Conservation (phyloP, 2,888 invertebrate genomes). For the Monopis laevigella region DNA sequence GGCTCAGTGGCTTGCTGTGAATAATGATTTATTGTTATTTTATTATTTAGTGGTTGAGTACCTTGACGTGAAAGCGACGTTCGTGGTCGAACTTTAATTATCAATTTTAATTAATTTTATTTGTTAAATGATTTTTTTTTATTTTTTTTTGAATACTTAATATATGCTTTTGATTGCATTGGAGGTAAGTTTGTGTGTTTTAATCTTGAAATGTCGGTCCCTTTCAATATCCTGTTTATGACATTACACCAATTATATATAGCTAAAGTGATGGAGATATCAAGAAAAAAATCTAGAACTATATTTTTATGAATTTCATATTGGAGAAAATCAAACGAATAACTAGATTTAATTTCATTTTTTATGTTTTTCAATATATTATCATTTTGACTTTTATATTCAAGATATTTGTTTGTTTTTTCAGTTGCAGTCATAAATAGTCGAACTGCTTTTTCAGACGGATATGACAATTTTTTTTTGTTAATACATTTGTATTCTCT, state of each 20-base stretch:
- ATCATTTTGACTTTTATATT: not conserved
- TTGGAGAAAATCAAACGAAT: conserved; percentile 4
- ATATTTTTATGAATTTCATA: conserved; percentile 11
- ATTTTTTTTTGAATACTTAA: conserved; percentile 4
- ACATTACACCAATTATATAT: conserved; percentile 12
- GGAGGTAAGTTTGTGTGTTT: not conserved
- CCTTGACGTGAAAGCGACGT: too few species aligned
- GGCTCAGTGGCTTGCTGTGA: too few species aligned
- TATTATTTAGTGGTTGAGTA: too few species aligned
- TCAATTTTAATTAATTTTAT: too few species aligned
- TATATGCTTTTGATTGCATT: conserved; percentile 10
- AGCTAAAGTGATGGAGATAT: conserved; percentile 11
- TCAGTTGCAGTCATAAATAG: conserved; percentile 1
- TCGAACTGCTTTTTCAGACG: not conserved
- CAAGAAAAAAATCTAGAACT: conserved; percentile 12
- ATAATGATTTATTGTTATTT: too few species aligned
- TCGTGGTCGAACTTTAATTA: too few species aligned
- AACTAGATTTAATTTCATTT: conserved; percentile 10
- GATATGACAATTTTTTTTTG: conserved; percentile 1
- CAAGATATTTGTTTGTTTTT: conserved; percentile 1
- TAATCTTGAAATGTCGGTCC: conserved; percentile 7
- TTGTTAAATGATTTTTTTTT: conserved; percentile 8
- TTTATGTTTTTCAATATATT: conserved; percentile 5
- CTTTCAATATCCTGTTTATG: conserved; percentile 9
- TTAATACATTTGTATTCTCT: conserved; percentile 2